Evolutionary conservation across 2,888 invertebrate genomes (phyloP).

Genomic region (Cantharis flavilabris): DNA sequence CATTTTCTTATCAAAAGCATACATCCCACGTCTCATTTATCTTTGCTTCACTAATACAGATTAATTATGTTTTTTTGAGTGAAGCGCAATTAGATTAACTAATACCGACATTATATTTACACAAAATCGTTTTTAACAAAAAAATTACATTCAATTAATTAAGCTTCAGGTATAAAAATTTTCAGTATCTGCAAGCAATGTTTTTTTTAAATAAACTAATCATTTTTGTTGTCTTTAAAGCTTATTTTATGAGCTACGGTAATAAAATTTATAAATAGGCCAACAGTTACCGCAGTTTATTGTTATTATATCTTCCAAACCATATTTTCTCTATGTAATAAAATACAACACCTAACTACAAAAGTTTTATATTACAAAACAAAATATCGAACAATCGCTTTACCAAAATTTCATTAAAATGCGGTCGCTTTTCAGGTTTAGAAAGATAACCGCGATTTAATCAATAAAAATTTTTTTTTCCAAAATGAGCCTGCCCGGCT

Average conservation of each 20-base stretch:
- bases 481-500: no score
- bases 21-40: neutral
- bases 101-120: neutral
- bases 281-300: neutral
- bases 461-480: no score
- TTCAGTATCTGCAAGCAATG: neutral
- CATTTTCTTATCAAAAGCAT: neutral
- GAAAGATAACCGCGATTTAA: neutral
- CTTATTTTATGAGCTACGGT: neutral
- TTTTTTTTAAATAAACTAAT: neutral
- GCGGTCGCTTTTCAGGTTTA: neutral
- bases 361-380: neutral
- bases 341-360: neutral
- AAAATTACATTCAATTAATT: neutral
- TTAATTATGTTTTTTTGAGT: neutral
- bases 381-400: neutral
- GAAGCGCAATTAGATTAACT: neutral
- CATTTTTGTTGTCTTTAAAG: neutral
- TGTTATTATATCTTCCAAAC: neutral
- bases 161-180: neutral
- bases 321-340: neutral
- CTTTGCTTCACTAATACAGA: neutral
- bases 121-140: neutral
- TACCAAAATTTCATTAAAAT: neutral
- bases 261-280: neutral